Percentiles rank a stretch among this genome's conserved stretches.
Conservation (phyloP, 37 sponge, comb jelly and placozoan species). For the Haliclona indistincta region DNA sequence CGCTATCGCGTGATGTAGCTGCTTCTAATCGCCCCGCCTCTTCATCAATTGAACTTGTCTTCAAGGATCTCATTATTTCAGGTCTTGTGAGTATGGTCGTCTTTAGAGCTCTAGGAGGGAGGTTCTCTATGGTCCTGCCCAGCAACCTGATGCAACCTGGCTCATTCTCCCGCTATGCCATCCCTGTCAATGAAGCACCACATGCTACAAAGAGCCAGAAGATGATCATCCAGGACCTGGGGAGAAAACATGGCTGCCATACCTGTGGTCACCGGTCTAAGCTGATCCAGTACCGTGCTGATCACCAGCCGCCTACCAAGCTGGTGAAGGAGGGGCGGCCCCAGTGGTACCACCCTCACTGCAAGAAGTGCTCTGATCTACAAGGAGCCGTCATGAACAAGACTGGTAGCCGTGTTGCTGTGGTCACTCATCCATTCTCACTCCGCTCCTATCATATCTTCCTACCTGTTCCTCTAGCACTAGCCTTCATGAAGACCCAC, state of each 20-base stretch:
- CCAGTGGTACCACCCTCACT: constrained; percentile 78
- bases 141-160: constrained; percentile 66
- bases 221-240: constrained; percentile 28
- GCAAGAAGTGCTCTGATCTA: constrained; percentile 48
- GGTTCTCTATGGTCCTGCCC: constrained; percentile 68
- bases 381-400: constrained; percentile 61
- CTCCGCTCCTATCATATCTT: constrained; percentile 69
- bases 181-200: constrained; percentile 48
- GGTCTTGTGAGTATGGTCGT: constrained; percentile 27
- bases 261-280: constrained; percentile 50
- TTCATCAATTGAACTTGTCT: neutral
- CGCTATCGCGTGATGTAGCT: neutral
- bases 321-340: neutral
- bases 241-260: constrained; percentile 70
- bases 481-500: constrained; percentile 31
- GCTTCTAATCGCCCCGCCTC: neutral
- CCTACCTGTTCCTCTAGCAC: constrained; percentile 61
- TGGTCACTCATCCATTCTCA: constrained; percentile 40
- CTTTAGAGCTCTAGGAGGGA: constrained; percentile 70
- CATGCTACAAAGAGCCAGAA: constrained; percentile 40
- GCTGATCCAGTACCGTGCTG: constrained; percentile 37
- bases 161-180: constrained; percentile 61
- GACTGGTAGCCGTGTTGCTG: neutral
- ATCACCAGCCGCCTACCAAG: constrained; percentile 78
- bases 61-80: constrained; percentile 29